Evolutionary conservation across 2,113 vertebrate genomes (phyloP).

Genomic region (Planiliza haematocheilus): DNA sequence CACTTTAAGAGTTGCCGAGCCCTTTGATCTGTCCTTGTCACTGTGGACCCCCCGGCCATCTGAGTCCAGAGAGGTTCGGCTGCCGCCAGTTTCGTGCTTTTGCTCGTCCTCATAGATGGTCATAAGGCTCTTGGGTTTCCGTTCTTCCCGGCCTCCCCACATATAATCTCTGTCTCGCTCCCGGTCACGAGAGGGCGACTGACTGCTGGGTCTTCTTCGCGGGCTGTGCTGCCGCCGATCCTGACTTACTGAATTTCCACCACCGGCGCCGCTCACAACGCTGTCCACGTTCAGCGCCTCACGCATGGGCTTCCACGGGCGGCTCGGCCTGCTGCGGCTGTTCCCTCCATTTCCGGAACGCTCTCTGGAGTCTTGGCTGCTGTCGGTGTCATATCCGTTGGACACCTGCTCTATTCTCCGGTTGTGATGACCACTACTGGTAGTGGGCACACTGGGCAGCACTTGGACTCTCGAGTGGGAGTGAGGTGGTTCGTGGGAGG

Average conservation of each 20-base stretch:
- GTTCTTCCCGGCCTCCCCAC: constrained; percentile 84
- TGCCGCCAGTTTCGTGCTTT: constrained; percentile 86
- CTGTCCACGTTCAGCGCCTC: constrained; percentile 95
- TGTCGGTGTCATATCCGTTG: constrained; percentile 91
- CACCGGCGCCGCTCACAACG: constrained; percentile 82
- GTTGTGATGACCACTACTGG: constrained; percentile 39
- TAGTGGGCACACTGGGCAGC: constrained; percentile 30
- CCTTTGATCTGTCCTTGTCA: constrained; percentile 83
- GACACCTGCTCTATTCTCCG: constrained; percentile 70
- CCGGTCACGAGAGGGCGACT: constrained; percentile 73
- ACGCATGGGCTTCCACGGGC: constrained; percentile 91
- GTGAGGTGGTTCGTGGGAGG: constrained; percentile 61
- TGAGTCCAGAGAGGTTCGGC: constrained; percentile 88
- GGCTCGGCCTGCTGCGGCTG: constrained; percentile 76
- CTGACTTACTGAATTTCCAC: constrained; percentile 5
- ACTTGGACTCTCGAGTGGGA: constrained; percentile 67
- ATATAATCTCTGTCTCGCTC: constrained; percentile 72
- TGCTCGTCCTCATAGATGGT: constrained; percentile 97
- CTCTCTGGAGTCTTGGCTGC: constrained; percentile 89
- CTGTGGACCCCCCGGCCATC: constrained; percentile 80
- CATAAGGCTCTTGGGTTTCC: constrained; percentile 90
- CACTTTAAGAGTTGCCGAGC: constrained; percentile 77
- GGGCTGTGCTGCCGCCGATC: constrained; percentile 83
- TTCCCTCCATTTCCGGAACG: constrained; percentile 74
- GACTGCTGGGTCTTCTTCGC: constrained; percentile 75